phyloP scores from a whole-genome alignment of 2,888 invertebrate species.

The Sepiola atlantica region DNA sequence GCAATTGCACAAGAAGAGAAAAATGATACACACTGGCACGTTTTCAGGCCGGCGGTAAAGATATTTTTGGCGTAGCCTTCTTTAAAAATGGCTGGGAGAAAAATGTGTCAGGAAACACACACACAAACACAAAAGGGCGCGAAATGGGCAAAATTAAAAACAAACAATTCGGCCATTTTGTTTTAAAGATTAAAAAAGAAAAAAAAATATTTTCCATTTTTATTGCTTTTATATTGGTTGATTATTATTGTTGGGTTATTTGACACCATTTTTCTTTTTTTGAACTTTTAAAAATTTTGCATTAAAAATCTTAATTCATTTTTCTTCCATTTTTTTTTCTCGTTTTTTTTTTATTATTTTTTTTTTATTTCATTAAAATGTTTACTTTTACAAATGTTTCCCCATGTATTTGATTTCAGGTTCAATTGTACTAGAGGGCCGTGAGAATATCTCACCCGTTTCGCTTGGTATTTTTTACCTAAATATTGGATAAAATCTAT shows the following conservation, averaged over 20 bases:
- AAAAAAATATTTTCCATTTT: background rate
- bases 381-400: too few species aligned
- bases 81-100: background rate
- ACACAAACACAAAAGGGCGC: background rate
- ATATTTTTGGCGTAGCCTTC: background rate
- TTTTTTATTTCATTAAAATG: background rate
- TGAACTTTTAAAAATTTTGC: background rate
- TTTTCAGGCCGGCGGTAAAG: background rate
- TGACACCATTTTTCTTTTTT: background rate
- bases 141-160: background rate
- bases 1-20: background rate
- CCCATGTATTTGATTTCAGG: too few species aligned
- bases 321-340: background rate
- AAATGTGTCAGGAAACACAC: background rate
- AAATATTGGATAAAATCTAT: too few species aligned
- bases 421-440: too few species aligned
- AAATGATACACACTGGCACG: background rate
- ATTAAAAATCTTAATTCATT: background rate
- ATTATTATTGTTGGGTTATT: background rate
- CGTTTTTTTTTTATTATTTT: background rate
- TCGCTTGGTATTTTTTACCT: too few species aligned
- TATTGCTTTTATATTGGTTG: background rate
- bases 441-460: too few species aligned
- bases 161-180: background rate
- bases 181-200: background rate